Base-by-base conservation (phyloP, 1,140 invertebrate genomes). In the Ips typographus region DNA sequence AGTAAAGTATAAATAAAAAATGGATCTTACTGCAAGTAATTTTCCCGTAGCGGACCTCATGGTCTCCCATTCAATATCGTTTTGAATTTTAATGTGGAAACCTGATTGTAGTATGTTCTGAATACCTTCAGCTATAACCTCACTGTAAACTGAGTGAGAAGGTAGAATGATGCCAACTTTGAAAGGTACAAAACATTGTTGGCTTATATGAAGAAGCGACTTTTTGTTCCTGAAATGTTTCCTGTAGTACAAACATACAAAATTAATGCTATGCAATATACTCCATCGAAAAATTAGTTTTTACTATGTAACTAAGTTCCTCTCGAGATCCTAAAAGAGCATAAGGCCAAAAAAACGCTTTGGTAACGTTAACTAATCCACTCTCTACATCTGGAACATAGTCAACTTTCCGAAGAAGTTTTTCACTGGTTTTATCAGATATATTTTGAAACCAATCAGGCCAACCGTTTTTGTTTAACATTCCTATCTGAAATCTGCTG, bases 291-390 rank as follows among this genome's bases (percentile, higher is more conserved):
- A 86, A 91, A 76, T 91, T 90, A 1, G 86, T 84, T 74, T 87
- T 85, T 0, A 90, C 84, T 40, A 90, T 83, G 75, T 89, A 90
- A 74, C 90, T 86, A 1, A 92, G 81, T 71, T 87, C 82, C 5
- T 86, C 84, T 73, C 83, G 81, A 0, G 90, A 91, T 38, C 88
- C 88, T 1, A 91, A 76, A 77, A 91, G 90, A 0, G 90, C 88
- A 72, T 91, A 90, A 2, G 87, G 85, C 86, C 87, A 89, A 73
- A 90, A 89, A 68, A 88, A 90, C 37, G 88, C 85, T 71, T 84
- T 85, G 1, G 89, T 90, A 1, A 87, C 87, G 78, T 91, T 91
- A 55, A 81, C 84, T 2, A 92, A 83, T 1, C 89, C 90, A 37
- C 85, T 82, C 71, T 85, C 80, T 3, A 90, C 77, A 43, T 83